Evolutionary conservation across 53 echinoderm and acorn worm genomes (phyloP).

Genomic region (Paelopatides confundens): DNA sequence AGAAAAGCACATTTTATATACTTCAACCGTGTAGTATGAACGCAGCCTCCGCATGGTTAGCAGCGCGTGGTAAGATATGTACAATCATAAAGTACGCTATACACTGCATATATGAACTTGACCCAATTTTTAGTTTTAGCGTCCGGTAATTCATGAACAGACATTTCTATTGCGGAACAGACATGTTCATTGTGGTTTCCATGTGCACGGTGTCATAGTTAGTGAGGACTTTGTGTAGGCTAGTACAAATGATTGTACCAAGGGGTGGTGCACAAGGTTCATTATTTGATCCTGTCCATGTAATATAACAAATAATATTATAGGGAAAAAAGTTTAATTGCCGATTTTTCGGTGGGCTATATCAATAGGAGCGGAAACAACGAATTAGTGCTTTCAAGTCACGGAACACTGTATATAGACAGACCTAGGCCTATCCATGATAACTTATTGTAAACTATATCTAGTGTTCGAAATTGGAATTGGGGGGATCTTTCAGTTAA

Average conservation of each 20-base stretch:
- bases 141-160: constrained; percentile 22
- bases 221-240: too few species aligned
- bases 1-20: constrained; percentile 29
- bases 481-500: too few species aligned
- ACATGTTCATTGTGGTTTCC: constrained; percentile 16
- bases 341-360: too few species aligned
- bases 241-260: not conserved
- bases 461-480: too few species aligned
- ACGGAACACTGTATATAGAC: too few species aligned
- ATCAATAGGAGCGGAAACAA: too few species aligned
- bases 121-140: constrained; percentile 33
- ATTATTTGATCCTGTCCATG: not conserved
- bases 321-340: too few species aligned
- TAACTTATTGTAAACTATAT: too few species aligned
- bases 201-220: not conserved
- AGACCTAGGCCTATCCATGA: too few species aligned
- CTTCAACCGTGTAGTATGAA: constrained; percentile 22
- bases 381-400: too few species aligned
- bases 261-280: not conserved
- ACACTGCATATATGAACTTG: constrained; percentile 25
- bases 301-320: too few species aligned
- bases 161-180: constrained; percentile 19
- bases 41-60: constrained; percentile 18
- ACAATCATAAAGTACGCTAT: constrained; percentile 1
- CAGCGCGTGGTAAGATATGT: not conserved